Conservation (phyloP, 2,113 vertebrate species). For the Carassius carassius region DNA sequence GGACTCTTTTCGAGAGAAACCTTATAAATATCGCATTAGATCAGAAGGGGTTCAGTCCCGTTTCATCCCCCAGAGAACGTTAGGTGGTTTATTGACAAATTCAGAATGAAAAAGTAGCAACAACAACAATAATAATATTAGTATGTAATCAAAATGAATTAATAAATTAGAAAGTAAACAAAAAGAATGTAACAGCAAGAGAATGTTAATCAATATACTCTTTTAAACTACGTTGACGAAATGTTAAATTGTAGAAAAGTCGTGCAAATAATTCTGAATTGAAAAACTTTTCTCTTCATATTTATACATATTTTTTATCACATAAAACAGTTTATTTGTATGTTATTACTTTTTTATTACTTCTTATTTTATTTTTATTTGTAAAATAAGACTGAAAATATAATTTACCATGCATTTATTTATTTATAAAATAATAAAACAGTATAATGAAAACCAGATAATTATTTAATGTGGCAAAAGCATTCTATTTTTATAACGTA, state of each 20-base stretch:
- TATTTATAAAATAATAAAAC: background rate
- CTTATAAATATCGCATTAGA: background rate
- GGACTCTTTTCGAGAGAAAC: too few species aligned
- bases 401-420: background rate
- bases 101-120: background rate
- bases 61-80: too few species aligned
- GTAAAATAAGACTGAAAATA: background rate
- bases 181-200: background rate
- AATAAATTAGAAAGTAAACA: background rate
- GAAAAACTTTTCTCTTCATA: background rate
- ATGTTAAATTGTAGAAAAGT: background rate
- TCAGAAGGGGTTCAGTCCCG: background rate
- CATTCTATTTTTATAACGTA: too few species aligned
- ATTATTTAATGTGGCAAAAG: background rate
- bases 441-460: background rate
- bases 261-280: background rate
- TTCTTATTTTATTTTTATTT: background rate
- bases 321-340: background rate
- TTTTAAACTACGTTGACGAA: background rate
- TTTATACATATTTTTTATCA: background rate
- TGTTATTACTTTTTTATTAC: background rate
- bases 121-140: background rate
- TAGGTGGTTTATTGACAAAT: background rate
- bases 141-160: too few species aligned
- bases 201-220: background rate